Base-by-base conservation (phyloP, 2,797 vertebrate species). In the Melanotaenia nigrans region DNA sequence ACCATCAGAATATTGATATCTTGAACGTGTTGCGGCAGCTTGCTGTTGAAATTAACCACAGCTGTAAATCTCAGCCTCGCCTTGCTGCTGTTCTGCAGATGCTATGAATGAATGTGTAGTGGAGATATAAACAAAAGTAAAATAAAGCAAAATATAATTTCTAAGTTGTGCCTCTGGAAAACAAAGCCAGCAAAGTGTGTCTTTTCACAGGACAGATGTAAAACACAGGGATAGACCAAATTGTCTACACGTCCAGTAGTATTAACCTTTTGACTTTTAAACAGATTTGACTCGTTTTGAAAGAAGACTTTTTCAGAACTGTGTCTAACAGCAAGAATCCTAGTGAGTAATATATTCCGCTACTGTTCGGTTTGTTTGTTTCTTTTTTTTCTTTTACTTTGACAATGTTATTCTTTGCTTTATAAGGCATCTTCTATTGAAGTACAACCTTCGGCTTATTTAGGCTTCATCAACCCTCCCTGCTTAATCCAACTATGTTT, bases 1-100 rank as follows among this genome's bases (percentile, higher is more conserved):
- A 93, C 91, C 90, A 85, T 93, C 92, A 87, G 93, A 94, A 93
- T 94, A 94, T 95, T 94, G 94, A 94, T 95, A 94, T 88, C 89
- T 87, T 80, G 85, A 93, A 93, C 74, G 83, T 93, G 92, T 93
- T 93, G 93, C 91, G 58, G 90, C 90, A 92, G 86, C 90, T 90
- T 88, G 81, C 87, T 88, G 86, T 92, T 86, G 77, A 92, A 93
- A 93, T 90, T 84, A 93, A 89, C 85, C 90, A 91, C 86, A 81
- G 87, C 88, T 85, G 79, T 92, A 93, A 90, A 93, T 93, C 85
- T 89, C 64, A 38, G 67, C 55, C 42, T 83, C 13, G 71, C 74
- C 73, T 81, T 66, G 68, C 68, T n/a, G 61, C 73, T 81, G 75
- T 79, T 85, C 38, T 77, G 47, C 42, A 71, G 78, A 53, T 25